phyloP scores from a whole-genome alignment of 2,113 vertebrate genomes.

The Nestor notabilis region DNA sequence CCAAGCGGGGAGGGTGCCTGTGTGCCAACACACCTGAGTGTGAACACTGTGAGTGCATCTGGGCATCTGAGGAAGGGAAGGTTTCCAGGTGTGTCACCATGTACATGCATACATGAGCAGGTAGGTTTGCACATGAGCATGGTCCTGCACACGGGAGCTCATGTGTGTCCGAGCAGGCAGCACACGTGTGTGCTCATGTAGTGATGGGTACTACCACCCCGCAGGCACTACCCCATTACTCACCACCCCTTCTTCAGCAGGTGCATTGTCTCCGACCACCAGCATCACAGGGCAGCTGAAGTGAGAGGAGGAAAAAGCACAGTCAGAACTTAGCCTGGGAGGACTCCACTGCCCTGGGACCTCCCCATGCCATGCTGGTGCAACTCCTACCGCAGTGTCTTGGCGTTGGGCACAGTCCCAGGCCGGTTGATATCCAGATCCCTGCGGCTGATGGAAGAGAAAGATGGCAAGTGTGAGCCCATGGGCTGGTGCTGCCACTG shows the following conservation, averaged over 20 bases:
- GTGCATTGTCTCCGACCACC: slow-evolving; percentile 94
- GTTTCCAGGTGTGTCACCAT: not conserved
- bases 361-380: rapidly evolving
- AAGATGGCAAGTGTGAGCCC: not conserved
- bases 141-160: rapidly evolving
- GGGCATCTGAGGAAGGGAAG: not conserved
- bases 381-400: slow-evolving; percentile 87
- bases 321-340: not conserved
- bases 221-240: slow-evolving; percentile 37
- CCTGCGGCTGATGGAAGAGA: slow-evolving; percentile 81
- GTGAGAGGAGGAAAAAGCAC: not conserved
- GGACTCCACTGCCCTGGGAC: not conserved
- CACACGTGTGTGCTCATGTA: rapidly evolving
- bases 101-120: not conserved
- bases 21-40: rapidly evolving
- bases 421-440: slow-evolving; percentile 95
- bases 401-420: slow-evolving; percentile 89
- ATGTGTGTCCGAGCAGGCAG: not conserved
- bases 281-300: slow-evolving; percentile 93
- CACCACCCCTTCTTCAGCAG: slow-evolving; percentile 96
- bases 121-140: rapidly evolving
- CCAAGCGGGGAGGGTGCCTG: not conserved
- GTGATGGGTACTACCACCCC: not conserved
- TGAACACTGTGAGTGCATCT: not conserved
- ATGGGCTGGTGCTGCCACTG: not conserved